These are phyloP conservation scores for Cyanoderma ruficeps DNA, from an alignment of 2,113 vertebrate species.

Conservation along the genomic window DNA sequence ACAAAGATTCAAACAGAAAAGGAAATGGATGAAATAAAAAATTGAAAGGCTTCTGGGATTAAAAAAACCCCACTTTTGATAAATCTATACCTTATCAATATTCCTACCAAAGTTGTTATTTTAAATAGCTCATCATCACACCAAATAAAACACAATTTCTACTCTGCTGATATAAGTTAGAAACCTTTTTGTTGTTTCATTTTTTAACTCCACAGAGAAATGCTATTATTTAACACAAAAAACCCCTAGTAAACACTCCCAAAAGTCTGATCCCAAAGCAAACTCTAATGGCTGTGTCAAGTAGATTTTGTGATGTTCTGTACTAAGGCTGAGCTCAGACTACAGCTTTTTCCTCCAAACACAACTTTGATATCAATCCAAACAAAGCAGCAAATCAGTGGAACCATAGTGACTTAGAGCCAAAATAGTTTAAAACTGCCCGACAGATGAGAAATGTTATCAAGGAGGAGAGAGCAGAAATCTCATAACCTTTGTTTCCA, in stretches of 20 bases:
- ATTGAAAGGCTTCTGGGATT: neutral
- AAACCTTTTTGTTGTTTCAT: neutral
- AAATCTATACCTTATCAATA: neutral
- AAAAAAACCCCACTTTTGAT: accelerated
- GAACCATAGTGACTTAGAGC: neutral
- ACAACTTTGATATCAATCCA: neutral
- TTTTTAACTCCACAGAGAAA: neutral
- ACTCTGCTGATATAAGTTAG: neutral
- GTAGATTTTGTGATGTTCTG: neutral
- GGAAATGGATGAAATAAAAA: neutral
- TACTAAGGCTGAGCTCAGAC: neutral
- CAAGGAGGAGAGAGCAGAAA: neutral
- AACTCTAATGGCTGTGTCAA: too few species aligned
- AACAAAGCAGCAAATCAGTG: neutral
- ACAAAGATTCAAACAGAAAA: neutral
- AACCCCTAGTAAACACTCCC: neutral
- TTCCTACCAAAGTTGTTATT: accelerated
- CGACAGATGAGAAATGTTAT: neutral
- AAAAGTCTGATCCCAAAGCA: neutral
- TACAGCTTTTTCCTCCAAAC: neutral
- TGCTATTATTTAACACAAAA: neutral
- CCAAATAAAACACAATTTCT: neutral
- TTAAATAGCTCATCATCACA: neutral
- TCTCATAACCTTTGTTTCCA: neutral
- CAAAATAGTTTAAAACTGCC: neutral